Evolutionary conservation across 1,140 invertebrate genomes (phyloP), one percentile per base, ranked within the genome.

Genomic region (Brachystomella parvula): DNA sequence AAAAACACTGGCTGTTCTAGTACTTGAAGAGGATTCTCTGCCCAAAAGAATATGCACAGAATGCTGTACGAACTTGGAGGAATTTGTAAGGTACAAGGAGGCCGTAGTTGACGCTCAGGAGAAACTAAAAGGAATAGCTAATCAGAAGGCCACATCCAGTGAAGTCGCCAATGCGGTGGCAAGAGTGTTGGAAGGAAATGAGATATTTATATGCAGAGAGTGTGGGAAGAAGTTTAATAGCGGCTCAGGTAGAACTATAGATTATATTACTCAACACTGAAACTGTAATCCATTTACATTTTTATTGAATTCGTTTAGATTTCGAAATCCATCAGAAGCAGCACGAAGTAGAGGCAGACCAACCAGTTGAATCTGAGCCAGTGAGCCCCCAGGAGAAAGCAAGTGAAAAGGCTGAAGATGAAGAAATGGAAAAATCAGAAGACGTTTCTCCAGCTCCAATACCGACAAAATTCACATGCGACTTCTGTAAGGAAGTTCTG

Each of bases 31-130:
- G 59, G 72, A 73, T 33, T 44, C 31, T 0, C 33, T 73, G n/a
- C 72, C 72, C 1, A 73, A 73, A 53, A 69, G 63, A 44, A 73
- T 71, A 32, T 73, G 72, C 47, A 71, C 67, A 0, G 67, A 70
- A 21, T 73, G 72, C 47, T 73, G 72, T 61, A 66, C 66, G 2
- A 69, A 61, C 44, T 29, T 73, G 17, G 72, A 73, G 65, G 66
- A 67, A 35, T 73, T 65, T 58, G 44, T 65, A 2, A 47, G 69
- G 44, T 73, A 69, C 47, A 73, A 73, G 49, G 64, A 71, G 12
- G 61, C 67, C 0, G 69, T 71, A n/a, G 24, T 69, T 3, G 69
- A 71, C 47, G 72, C 72, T 0, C 72, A 73, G 47, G 69, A 69
- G 24, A 73, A 71, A 53, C 63, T 73, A 39, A 30, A 44, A 1